Evolutionary conservation across 2,113 vertebrate species (phyloP), one percentile per base, ranked within the genome.

Genomic region (Oreotragus oreotragus): DNA sequence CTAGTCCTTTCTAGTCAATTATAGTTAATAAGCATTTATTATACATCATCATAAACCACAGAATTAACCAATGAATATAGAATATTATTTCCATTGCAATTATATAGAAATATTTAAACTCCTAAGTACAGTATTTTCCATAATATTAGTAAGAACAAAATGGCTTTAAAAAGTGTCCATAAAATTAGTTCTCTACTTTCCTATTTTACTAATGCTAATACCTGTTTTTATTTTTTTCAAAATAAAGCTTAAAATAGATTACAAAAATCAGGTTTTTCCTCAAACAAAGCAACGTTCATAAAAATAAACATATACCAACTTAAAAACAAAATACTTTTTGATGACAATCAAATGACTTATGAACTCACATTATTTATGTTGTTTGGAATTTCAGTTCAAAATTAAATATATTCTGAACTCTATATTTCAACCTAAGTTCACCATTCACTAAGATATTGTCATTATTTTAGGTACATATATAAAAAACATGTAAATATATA

Each of bases 61-160:
- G 96, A 97, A 94, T 55, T 96, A 95, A 97, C 79, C 51, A 91
- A 90, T 17, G 13, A 96, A 92, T 96, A 79, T 87, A 98, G 89
- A 92, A 73, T 84, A 97, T 98, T 97, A 97, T 94, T 96, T 97
- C 83, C 53, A 83, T 81, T 81, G 90, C 89, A 98, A 98, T 97
- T 95, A 98, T 77, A 84, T 62, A 95, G 92, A 98, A 98, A 98
- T 98, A 96, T 92, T 98, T 97, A 94, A 97, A 98, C 98, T 93
- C 27, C 28, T 90, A 98, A 92, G 43, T 95, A 96, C 17, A 28
- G n/a, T 83, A 76, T 97, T 96, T 98, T 92, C 90, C 36, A 89
- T 96, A 97, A 96, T 14, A 60, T 86, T 98, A 55, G 36, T 96
- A 98, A 99, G 47, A 96, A 93, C 5, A 88, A 96, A 98, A 98